Evolutionary conservation across 1,140 invertebrate genomes (phyloP), one percentile per base, ranked within the genome.

Genomic region (Ridgeia piscesae): DNA sequence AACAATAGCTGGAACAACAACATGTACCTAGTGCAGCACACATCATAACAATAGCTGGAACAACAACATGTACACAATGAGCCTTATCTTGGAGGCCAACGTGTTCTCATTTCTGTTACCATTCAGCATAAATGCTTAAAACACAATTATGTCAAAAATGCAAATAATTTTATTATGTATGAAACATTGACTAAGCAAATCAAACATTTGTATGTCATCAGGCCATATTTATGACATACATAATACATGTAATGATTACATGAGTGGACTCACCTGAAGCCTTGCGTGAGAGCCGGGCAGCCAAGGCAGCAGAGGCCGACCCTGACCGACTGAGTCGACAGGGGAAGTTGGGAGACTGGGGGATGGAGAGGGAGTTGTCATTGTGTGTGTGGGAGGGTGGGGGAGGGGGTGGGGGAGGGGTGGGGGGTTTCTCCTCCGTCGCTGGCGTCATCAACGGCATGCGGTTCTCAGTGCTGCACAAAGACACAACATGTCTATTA

Each of bases 261-360:
- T 42, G 42, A 42, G 48, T 91, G 34, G n/a, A 89, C 35, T n/a
- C 91, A 92, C 89, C 90, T 92, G 9, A n/a, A 91, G 92, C 17
- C 33, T 91, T 31, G n/a, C 42, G 27, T 89, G 92, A 34, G 91
- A 92, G 42, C 27, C 91, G n/a, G 92, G 91, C 21, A 89, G 88
- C 58, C 91, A 93, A 92, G 33, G 92, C 91, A 77, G 50, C 58
- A 91, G 93, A 93, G 91, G 92, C 77, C 4, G 93, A 33, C 91
- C 92, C 92, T 92, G 58, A 77, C 27, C 93, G 93, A 33, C 89
- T 91, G 33, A 93, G 92, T 90, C 93, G 93, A 34, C 89, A 93
- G n/a, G 93, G 94, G 33, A 92, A 58, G 35, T 89, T 94, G 0
- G 94, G 94, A 1, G 94, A 94, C 31, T 91, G 91, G 1, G 91